These are phyloP conservation scores for Schizopygopsis pylzovi DNA, from an alignment of 2,797 vertebrate species.

Conservation along the genomic window DNA sequence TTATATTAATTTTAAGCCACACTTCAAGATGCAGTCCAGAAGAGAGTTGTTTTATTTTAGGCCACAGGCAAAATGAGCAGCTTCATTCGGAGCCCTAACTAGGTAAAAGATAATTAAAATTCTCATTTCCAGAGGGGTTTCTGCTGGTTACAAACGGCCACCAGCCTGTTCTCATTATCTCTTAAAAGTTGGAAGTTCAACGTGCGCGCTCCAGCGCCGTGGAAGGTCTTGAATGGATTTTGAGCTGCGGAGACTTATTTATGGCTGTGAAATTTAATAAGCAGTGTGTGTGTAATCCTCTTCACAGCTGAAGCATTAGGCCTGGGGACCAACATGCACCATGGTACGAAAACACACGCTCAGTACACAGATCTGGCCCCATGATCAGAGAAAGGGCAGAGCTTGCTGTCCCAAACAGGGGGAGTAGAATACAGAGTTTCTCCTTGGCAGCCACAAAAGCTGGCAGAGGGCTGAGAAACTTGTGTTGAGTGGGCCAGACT, in stretches of 20 bases:
- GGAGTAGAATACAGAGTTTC: conserved; percentile 44
- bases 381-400: conserved; percentile 53
- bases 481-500: conserved; percentile 33
- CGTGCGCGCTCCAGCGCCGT: conserved; percentile 3
- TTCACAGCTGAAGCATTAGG: conserved; percentile 55
- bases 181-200: conserved; percentile 37
- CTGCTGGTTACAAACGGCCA: conserved; percentile 26
- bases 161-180: conserved; percentile 32
- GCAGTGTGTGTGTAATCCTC: conserved; percentile 68
- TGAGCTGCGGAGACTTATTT: conserved; percentile 66
- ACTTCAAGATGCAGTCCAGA: background rate
- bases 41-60: background rate
- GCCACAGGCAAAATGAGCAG: conserved; percentile 5
- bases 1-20: conserved; percentile 3
- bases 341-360: conserved; percentile 47
- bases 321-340: conserved; percentile 55
- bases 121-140: conserved; percentile 21
- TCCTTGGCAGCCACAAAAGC: conserved; percentile 48
- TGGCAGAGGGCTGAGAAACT: conserved; percentile 53
- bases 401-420: conserved; percentile 54
- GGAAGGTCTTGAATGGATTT: conserved; percentile 59
- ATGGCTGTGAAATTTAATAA: conserved; percentile 67
- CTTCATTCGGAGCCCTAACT: conserved; percentile 21
- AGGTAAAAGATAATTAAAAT: conserved; percentile 35
- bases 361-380: conserved; percentile 39